These are phyloP conservation scores for Dichetophora obliterata DNA, from an alignment of 2,888 invertebrate genomes.

Conservation along the genomic window DNA sequence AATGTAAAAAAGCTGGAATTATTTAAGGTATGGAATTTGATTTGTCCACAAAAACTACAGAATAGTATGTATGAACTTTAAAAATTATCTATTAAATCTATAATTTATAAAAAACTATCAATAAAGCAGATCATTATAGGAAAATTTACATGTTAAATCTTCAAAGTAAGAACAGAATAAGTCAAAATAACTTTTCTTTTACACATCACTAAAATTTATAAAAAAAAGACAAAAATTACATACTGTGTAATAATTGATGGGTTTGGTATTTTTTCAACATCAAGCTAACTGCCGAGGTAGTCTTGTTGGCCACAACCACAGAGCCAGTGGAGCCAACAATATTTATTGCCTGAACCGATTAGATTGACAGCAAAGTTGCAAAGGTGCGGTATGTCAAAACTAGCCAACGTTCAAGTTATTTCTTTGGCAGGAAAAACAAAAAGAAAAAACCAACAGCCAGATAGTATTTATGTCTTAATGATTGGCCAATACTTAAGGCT, in stretches of 20 bases:
- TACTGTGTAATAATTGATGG: too few species aligned
- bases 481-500: neutral
- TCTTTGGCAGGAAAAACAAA: neutral
- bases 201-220: neutral
- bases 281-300: neutral
- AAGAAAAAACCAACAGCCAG: neutral
- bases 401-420: constrained; percentile 10
- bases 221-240: neutral
- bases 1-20: too few species aligned
- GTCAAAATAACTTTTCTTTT: too few species aligned
- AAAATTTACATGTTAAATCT: too few species aligned
- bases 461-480: neutral
- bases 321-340: neutral
- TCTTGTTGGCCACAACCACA: neutral
- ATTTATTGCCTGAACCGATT: constrained; percentile 26
- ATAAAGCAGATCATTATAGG: too few species aligned
- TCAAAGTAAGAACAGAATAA: too few species aligned
- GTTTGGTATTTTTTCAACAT: too few species aligned
- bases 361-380: constrained; percentile 27
- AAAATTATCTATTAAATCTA: too few species aligned
- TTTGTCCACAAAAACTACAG: too few species aligned
- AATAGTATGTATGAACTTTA: too few species aligned
- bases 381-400: constrained; percentile 28
- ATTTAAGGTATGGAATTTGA: too few species aligned
- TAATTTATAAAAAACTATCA: too few species aligned